These are phyloP conservation scores for Triplophysa tibetana DNA, from an alignment of 2,113 vertebrate species.

Conservation along the genomic window DNA sequence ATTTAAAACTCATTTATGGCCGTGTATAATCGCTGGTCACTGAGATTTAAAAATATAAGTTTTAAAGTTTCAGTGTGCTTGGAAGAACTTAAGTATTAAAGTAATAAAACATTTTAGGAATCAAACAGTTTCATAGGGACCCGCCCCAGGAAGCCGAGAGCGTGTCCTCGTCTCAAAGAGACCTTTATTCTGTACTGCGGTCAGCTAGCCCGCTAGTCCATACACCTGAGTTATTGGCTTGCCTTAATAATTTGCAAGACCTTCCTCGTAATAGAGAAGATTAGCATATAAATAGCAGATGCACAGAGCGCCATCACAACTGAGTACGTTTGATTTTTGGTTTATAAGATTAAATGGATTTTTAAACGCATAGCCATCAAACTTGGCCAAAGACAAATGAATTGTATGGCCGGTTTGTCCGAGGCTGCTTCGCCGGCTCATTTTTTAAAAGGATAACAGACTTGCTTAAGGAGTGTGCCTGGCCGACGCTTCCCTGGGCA, in stretches of 20 bases:
- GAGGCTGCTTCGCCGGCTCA: constrained; percentile 81
- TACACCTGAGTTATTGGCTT: constrained; percentile 93
- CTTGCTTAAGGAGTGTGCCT: constrained; percentile 75
- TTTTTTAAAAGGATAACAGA: constrained; percentile 84
- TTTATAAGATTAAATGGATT: constrained; percentile 99
- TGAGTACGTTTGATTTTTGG: constrained; percentile 99
- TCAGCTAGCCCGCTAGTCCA: constrained; percentile 70
- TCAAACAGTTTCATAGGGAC: constrained; percentile 48
- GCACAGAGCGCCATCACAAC: constrained; percentile 95
- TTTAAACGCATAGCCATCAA: constrained; percentile 97
- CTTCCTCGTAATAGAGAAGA: constrained; percentile 86
- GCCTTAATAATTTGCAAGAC: constrained; percentile 96
- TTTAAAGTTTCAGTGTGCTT: too few species aligned
- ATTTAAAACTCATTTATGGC: too few species aligned
- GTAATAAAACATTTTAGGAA: too few species aligned
- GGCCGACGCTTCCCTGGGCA: constrained; percentile 74
- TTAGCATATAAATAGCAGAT: constrained; percentile 99
- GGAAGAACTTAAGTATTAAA: too few species aligned
- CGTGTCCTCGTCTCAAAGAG: constrained; percentile 21
- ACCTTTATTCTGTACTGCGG: constrained; percentile 36
- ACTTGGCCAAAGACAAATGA: constrained; percentile 96
- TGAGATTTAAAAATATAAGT: too few species aligned
- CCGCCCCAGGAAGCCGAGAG: constrained; percentile 35
- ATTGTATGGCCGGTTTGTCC: constrained; percentile 92
- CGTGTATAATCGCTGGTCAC: too few species aligned